Conservation (phyloP, 2,888 invertebrate species). For the Leptinotarsa juncta region DNA sequence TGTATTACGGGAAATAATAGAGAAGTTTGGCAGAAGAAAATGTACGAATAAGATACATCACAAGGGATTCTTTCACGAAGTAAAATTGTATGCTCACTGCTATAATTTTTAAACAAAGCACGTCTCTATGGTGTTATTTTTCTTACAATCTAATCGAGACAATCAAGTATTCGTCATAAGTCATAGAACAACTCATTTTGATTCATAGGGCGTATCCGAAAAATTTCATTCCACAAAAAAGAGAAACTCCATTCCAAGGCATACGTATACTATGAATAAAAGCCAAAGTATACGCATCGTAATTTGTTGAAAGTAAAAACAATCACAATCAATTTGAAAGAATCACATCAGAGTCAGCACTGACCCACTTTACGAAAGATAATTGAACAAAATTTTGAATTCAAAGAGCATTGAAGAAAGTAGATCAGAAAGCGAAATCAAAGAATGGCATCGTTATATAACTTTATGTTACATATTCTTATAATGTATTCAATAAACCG, state of each 20-base stretch:
- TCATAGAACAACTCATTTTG: no score
- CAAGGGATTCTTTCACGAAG: no score
- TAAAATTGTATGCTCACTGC: no score
- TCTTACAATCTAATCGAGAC: no score
- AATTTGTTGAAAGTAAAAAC: neutral
- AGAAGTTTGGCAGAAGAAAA: no score
- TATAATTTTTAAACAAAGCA: no score
- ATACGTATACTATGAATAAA: neutral
- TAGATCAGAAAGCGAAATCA: conserved; percentile 12
- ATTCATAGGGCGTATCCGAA: no score
- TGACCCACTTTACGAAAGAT: conserved; percentile 4
- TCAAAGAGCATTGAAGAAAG: conserved; percentile 17
- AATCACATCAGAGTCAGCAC: neutral
- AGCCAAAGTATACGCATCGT: neutral
- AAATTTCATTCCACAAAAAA: no score
- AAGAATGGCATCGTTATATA: conserved; percentile 5
- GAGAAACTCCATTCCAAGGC: neutral
- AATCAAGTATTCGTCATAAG: no score
- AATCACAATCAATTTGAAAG: neutral
- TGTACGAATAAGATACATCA: no score
- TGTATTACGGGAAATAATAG: no score
- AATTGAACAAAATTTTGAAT: conserved; percentile 14
- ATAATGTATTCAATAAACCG: conserved; percentile 12
- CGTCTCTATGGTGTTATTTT: no score
- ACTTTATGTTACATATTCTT: conserved; percentile 9